These are phyloP conservation scores for Hydra vulgaris DNA, from an alignment of 30 jellyfish, hydroid and myxozoan genomes.

Conservation along the genomic window DNA sequence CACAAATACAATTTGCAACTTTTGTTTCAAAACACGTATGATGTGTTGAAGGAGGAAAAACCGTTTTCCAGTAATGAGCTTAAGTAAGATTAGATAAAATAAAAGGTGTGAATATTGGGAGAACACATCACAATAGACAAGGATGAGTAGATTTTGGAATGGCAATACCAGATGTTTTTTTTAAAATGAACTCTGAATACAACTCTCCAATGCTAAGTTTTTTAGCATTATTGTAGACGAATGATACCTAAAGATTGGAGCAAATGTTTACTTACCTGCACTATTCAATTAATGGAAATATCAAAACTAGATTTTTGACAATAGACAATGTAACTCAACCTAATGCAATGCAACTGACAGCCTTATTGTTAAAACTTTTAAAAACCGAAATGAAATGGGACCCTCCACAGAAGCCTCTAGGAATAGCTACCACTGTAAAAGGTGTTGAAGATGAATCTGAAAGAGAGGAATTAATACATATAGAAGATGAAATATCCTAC, in stretches of 20 bases:
- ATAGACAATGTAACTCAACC: conserved; percentile 8
- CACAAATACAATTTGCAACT: background rate
- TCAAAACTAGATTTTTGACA: too few relatives aligned
- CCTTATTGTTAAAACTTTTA: too few relatives aligned
- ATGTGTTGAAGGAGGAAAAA: conserved; percentile 1
- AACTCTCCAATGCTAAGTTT: too few relatives aligned
- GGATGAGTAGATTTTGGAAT: too few relatives aligned
- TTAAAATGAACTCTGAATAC: background rate
- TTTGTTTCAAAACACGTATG: conserved; percentile 2
- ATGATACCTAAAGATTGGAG: background rate
- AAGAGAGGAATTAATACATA: too few relatives aligned
- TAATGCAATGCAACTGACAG: conserved; percentile 1
- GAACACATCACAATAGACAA: too few relatives aligned
- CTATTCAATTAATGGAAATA: too few relatives aligned
- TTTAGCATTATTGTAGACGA: too few relatives aligned
- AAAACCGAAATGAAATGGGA: conserved; percentile 1
- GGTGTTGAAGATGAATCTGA: too few relatives aligned
- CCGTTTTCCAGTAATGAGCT: background rate
- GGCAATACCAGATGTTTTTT: background rate
- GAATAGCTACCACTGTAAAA: too few relatives aligned
- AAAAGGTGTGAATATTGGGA: too few relatives aligned
- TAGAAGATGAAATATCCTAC: too few relatives aligned
- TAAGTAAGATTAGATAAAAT: background rate
- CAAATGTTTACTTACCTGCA: background rate
- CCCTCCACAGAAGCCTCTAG: conserved; percentile 1